Evolutionary conservation across 2,797 vertebrate genomes (phyloP).

Genomic region (Hapalemur alaotrensis): DNA sequence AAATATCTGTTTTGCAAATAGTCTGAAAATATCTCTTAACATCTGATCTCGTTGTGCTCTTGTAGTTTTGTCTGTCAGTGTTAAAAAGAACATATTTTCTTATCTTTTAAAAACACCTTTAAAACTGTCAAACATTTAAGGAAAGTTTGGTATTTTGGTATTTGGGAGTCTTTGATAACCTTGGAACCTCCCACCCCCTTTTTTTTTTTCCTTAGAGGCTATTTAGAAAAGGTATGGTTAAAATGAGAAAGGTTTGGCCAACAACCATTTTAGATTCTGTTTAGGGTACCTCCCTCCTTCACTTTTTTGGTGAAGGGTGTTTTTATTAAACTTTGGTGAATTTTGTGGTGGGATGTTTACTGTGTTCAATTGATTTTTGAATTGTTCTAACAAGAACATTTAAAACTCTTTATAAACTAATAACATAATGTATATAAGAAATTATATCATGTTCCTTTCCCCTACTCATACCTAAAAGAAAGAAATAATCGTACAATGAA

Average conservation of each 20-base stretch:
- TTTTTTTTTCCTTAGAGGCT: background rate
- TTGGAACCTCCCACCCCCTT: background rate
- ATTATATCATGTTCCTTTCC: background rate
- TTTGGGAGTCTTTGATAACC: background rate
- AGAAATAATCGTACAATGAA: background rate
- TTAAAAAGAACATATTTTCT: background rate
- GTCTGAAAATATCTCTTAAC: background rate
- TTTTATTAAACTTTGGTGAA: conserved; percentile 19
- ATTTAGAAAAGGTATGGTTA: background rate
- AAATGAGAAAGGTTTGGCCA: background rate
- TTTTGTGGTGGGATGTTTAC: background rate
- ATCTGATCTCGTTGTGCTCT: background rate
- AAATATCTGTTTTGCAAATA: background rate
- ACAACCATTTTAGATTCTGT: background rate
- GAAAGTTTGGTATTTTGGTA: background rate
- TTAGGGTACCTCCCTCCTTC: background rate
- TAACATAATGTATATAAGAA: background rate
- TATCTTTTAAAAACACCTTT: background rate
- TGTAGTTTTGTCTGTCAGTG: background rate
- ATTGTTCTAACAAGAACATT: conserved; percentile 10
- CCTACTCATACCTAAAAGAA: background rate
- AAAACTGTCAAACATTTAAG: background rate
- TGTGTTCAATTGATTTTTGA: conserved; percentile 37
- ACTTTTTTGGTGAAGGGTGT: background rate
- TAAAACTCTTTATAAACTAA: conserved; percentile 12